Percentiles rank a stretch among this genome's conserved stretches.
Conservation (phyloP, 1,140 invertebrate species). For the Delia radicum region DNA sequence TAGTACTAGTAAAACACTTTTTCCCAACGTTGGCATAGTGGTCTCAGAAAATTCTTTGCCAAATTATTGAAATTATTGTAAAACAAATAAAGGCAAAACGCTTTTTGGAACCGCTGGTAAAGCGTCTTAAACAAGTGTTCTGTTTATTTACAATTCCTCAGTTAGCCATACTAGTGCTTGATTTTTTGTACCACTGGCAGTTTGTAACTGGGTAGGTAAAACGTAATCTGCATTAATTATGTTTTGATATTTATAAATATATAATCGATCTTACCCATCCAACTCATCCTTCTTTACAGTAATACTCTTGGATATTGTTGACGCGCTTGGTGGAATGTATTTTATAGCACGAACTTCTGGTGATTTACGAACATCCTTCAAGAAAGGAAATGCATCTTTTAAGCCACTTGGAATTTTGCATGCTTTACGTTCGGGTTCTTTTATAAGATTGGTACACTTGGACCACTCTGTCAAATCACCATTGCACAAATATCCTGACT, state of each 20-base stretch:
- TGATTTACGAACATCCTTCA: conserved; percentile 71
- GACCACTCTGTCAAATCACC: conserved; percentile 89
- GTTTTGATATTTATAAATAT: neutral
- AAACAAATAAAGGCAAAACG: too few relatives aligned
- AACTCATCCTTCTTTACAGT: conserved; percentile 59
- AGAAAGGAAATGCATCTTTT: conserved; percentile 62
- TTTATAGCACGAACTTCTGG: conserved; percentile 65
- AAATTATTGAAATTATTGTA: too few relatives aligned
- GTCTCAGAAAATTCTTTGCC: too few relatives aligned
- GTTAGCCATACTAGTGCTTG: too few relatives aligned
- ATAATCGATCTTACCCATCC: conserved; percentile 45
- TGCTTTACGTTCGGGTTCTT: conserved; percentile 71
- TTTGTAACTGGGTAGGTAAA: too few relatives aligned
- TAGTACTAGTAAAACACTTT: too few relatives aligned
- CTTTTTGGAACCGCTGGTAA: too few relatives aligned
- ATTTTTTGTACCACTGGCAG: too few relatives aligned
- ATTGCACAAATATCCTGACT: conserved; percentile 76
- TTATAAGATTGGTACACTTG: conserved; percentile 75
- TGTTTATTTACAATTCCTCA: too few relatives aligned
- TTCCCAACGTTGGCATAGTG: too few relatives aligned
- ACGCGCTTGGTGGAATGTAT: conserved; percentile 58
- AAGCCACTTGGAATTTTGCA: conserved; percentile 74
- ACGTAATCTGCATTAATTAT: neutral
- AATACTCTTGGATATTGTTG: conserved; percentile 50
- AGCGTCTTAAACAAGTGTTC: too few relatives aligned